A percentile compares a stretch with the other conserved stretches of the same genome.
Conservation (phyloP, 1,140 invertebrate genomes). For the Hypothenemus hampei region DNA sequence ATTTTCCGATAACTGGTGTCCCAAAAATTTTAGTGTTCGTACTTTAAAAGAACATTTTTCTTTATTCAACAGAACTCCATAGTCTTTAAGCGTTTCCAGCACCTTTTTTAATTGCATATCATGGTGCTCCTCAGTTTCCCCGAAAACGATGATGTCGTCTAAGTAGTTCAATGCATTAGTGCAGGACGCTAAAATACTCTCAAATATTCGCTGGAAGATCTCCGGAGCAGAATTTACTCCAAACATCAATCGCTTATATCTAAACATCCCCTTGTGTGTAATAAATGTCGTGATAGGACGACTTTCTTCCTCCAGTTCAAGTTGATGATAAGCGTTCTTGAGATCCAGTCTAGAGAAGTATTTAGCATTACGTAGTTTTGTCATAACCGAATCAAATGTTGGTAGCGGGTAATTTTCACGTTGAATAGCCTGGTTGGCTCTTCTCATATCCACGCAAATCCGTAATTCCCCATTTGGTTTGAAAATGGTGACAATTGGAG, state of each 20-base stretch:
- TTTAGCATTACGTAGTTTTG: slow-evolving; percentile 15
- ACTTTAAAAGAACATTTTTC: slow-evolving; percentile 31
- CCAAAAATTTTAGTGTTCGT: slow-evolving; percentile 21
- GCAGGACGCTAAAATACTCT: slow-evolving; percentile 7
- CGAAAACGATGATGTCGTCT: slow-evolving; percentile 26
- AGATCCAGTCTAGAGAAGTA: slow-evolving; percentile 33
- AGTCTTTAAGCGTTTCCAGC: slow-evolving; percentile 21
- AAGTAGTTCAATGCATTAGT: slow-evolving; percentile 23
- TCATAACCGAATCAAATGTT: slow-evolving; percentile 33
- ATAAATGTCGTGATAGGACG: slow-evolving; percentile 44
- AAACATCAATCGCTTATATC: slow-evolving; percentile 37
- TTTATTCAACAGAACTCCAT: slow-evolving; percentile 25
- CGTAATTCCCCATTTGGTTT: slow-evolving; percentile 19
- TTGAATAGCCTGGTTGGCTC: slow-evolving; percentile 35
- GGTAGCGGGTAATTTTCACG: slow-evolving; percentile 35
- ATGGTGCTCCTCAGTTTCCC: slow-evolving; percentile 11
- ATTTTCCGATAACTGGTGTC: slow-evolving; percentile 22
- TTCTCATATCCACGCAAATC: slow-evolving; percentile 34
- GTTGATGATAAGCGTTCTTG: slow-evolving; percentile 34
- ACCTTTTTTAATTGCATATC: slow-evolving; percentile 17
- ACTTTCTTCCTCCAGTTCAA: slow-evolving; percentile 21
- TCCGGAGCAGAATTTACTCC: slow-evolving; percentile 28
- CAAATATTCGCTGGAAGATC: slow-evolving; percentile 25
- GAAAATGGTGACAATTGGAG: slow-evolving; percentile 21
- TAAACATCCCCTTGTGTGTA: slow-evolving; percentile 39